Conservation (phyloP, 2,888 invertebrate species). For the Conomelus anceps region DNA sequence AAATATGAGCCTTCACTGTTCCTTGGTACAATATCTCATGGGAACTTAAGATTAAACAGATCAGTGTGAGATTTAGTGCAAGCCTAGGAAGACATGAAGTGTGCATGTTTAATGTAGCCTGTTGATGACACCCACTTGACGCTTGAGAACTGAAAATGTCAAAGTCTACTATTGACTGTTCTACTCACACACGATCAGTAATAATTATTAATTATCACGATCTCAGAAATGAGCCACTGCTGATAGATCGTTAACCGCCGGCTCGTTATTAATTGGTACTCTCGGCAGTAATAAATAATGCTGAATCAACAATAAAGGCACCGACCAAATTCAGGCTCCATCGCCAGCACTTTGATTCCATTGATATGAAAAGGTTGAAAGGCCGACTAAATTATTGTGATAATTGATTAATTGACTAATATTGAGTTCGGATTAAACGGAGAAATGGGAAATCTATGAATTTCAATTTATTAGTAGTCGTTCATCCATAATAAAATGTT, state of each 20-base stretch:
- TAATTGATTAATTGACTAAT: not conserved
- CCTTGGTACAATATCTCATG: too few species aligned
- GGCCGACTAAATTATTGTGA: not conserved
- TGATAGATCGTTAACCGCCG: not conserved
- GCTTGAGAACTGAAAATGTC: not conserved
- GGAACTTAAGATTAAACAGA: too few species aligned
- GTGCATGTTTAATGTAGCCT: not conserved
- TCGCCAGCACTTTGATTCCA: not conserved
- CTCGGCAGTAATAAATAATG: not conserved
- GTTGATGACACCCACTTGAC: not conserved
- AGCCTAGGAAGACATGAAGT: too few species aligned
- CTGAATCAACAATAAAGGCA: not conserved
- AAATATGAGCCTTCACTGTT: too few species aligned
- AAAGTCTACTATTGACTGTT: not conserved
- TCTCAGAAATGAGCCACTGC: not conserved
- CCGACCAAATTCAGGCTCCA: not conserved
- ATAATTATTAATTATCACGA: not conserved
- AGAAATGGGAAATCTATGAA: not conserved
- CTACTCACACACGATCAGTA: not conserved
- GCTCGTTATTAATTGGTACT: not conserved
- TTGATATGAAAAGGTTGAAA: not conserved
- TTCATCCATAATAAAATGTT: not conserved
- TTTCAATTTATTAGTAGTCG: not conserved
- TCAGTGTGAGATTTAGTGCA: too few species aligned
- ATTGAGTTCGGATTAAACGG: not conserved